phyloP scores from a whole-genome alignment of 2,797 vertebrate genomes.

The Aphelocoma californica region DNA sequence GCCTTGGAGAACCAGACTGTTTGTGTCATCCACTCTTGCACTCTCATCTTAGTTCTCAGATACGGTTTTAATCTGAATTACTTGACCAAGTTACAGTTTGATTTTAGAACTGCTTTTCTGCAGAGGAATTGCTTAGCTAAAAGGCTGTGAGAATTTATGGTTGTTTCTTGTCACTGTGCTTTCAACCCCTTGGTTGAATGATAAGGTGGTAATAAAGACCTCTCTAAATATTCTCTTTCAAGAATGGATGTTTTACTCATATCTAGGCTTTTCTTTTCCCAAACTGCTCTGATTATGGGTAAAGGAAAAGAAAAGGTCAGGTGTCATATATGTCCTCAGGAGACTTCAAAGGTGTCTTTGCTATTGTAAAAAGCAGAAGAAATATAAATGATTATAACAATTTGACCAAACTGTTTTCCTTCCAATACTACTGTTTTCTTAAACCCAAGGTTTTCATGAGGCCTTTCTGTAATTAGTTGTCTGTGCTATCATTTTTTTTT shows the following conservation, averaged over 20 bases:
- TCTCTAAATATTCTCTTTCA: not conserved
- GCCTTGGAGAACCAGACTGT: not conserved
- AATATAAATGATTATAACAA: not conserved
- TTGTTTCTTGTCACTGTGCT: not conserved
- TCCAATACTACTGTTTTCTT: not conserved
- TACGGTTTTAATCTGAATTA: not conserved
- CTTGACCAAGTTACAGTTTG: not conserved
- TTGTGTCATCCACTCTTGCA: not conserved
- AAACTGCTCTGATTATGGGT: not conserved
- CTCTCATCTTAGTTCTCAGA: not conserved
- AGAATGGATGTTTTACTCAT: not conserved
- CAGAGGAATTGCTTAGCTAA: not conserved
- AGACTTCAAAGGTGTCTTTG: not conserved
- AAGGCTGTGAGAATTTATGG: not conserved
- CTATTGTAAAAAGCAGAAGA: not conserved
- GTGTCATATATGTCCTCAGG: not conserved
- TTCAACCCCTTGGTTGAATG: not conserved
- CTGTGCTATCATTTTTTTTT: not conserved
- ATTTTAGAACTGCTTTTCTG: not conserved
- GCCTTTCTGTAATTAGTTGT: not conserved
- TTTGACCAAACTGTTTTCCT: not conserved
- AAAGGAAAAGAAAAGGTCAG: not conserved
- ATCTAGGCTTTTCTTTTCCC: not conserved
- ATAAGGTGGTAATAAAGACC: not conserved
- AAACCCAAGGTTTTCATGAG: not conserved